phyloP scores from a whole-genome alignment of 2,113 vertebrate species.

The Mobula hypostoma region DNA sequence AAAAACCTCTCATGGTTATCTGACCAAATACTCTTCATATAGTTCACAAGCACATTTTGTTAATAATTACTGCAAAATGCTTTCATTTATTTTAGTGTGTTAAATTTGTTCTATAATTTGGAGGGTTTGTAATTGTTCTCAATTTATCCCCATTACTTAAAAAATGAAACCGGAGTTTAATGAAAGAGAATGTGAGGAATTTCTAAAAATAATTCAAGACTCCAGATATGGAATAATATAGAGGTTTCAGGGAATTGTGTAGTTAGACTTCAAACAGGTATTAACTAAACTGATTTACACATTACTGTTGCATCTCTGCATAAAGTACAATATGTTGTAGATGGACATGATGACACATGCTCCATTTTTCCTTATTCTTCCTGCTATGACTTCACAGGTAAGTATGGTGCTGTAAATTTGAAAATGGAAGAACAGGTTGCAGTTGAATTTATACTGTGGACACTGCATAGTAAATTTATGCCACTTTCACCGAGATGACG shows the following conservation, averaged over 20 bases:
- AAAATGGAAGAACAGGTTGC: not conserved
- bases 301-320: not conserved
- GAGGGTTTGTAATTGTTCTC: too few species aligned
- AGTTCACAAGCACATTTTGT: not conserved
- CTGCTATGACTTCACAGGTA: not conserved
- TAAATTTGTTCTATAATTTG: too few species aligned
- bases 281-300: not conserved
- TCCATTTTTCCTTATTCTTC: not conserved
- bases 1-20: not conserved
- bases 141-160: too few species aligned
- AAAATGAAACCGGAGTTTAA: too few species aligned
- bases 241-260: too few species aligned
- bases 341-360: not conserved
- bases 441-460: not conserved
- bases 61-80: too few species aligned
- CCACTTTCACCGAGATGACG: too few species aligned
- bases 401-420: not conserved
- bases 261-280: too few species aligned
- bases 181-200: too few species aligned
- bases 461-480: not conserved
- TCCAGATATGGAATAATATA: too few species aligned
- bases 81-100: too few species aligned
- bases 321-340: not conserved
- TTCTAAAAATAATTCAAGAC: too few species aligned
- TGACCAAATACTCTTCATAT: not conserved